Conservation (phyloP, 2,888 invertebrate genomes). For the Caradrina kadenii region DNA sequence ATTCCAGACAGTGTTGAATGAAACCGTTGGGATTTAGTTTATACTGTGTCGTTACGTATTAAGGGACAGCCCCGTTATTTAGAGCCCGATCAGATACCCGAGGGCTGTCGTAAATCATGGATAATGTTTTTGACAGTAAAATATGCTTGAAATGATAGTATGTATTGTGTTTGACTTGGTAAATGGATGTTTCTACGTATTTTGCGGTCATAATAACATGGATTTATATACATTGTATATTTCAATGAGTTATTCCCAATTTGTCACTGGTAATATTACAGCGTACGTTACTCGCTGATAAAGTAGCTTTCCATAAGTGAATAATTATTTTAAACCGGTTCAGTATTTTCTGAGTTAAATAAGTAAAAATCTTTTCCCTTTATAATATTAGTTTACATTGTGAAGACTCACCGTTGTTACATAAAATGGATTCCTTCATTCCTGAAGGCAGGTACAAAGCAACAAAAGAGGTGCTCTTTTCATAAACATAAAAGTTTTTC, state of each 20-base stretch:
- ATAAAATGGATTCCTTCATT: conserved; percentile 17
- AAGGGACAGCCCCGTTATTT: conserved; percentile 59
- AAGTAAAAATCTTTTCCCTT: too few species aligned
- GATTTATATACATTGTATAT: neutral
- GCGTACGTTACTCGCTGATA: too few species aligned
- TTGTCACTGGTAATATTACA: neutral
- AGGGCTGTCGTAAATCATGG: conserved; percentile 62
- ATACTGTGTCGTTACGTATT: conserved; percentile 49
- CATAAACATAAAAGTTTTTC: conserved; percentile 61
- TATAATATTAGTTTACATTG: too few species aligned
- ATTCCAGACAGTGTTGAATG: neutral
- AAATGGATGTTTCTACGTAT: conserved; percentile 20
- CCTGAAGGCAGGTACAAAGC: conserved; percentile 19
- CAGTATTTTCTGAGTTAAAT: too few species aligned
- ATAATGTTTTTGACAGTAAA: conserved; percentile 68
- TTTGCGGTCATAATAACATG: neutral
- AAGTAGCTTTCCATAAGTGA: too few species aligned
- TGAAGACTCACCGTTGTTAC: neutral
- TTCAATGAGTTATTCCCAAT: neutral
- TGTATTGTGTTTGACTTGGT: conserved; percentile 48
- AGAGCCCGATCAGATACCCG: conserved; percentile 62
- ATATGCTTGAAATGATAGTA: conserved; percentile 62
- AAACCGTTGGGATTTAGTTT: conserved; percentile 26
- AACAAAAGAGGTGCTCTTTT: conserved; percentile 29
- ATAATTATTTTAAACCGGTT: too few species aligned